Base-by-base conservation (phyloP, 1,140 invertebrate genomes). In the Ostrea edulis region DNA sequence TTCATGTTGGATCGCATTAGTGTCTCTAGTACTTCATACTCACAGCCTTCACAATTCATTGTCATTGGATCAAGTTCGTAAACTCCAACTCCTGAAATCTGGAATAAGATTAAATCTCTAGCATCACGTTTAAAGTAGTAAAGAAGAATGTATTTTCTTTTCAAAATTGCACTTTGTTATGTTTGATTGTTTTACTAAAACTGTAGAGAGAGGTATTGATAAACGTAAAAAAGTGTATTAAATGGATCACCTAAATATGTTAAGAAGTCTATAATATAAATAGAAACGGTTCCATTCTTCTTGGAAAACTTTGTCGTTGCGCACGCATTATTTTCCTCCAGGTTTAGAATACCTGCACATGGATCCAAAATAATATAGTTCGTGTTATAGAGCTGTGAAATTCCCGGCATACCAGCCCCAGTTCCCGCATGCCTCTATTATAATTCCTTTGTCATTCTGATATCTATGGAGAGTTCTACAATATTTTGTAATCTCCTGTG, bases 31-130 rank as follows among this genome's bases (percentile, higher is more conserved):
- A 87, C 51, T 20, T 86, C 89, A 53, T 29, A 90, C 35, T 90
- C 89, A 77, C 89, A 90, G 11, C 89, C 89, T 62, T 88, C 89
- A 87, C 89, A 90, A 55, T 90, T 90, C 51, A 90, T 87, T 11
- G 87, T 88, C 0, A 90, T 11, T 4, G 88, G 53, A 54, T 90
- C 89, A 14, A 90, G 51, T 44, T 53, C 81, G n/a, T 22, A 22
- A 25, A 83, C 35, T 22, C 82, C 82, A 51, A 83, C n/a, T 22
- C 82, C 82, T 83, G 51, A 25, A 81, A 81, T 22, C 29, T 22
- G 14, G 1, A 81, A 29, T 22, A 8, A 29, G 29, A 2, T 65
- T 65, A 51, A 81, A 81, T 62, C 7, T n/a, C n/a, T n/a, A n/a
- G n/a, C n/a, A n/a, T n/a, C n/a, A n/a, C n/a, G n/a, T n/a, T n/a